Evolutionary conservation across 2,113 vertebrate genomes (phyloP).

Genomic region (Panthera tigris): DNA sequence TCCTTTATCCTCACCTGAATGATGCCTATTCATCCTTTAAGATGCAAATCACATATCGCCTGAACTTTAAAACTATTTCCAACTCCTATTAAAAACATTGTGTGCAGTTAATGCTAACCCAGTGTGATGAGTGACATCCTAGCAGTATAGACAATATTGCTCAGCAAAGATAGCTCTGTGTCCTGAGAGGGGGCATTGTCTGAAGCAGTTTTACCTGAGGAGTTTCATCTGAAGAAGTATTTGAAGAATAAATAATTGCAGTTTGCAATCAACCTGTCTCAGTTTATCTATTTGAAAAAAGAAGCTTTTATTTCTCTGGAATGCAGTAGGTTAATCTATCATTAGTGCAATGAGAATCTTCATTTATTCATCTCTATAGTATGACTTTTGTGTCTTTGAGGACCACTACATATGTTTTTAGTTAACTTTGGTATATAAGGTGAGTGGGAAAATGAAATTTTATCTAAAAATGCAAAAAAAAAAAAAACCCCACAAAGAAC

Average conservation of each 20-base stretch:
- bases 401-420: neutral
- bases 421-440: neutral
- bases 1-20: neutral
- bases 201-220: neutral
- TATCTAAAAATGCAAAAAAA: neutral
- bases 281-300: neutral
- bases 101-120: neutral
- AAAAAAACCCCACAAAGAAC: too few relatives aligned
- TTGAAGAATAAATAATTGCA: neutral
- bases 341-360: neutral
- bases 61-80: neutral
- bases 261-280: neutral
- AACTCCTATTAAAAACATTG: neutral
- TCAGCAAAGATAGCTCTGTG: neutral
- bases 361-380: neutral
- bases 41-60: neutral
- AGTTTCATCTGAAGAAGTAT: neutral
- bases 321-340: neutral
- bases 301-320: neutral
- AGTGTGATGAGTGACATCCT: neutral
- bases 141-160: neutral
- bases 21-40: neutral
- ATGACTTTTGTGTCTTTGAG: slow-evolving; percentile 2
- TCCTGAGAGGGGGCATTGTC: neutral
- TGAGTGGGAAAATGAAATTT: neutral